These are phyloP conservation scores for Menura novaehollandiae DNA, from an alignment of 2,113 vertebrate species.

Conservation along the genomic window DNA sequence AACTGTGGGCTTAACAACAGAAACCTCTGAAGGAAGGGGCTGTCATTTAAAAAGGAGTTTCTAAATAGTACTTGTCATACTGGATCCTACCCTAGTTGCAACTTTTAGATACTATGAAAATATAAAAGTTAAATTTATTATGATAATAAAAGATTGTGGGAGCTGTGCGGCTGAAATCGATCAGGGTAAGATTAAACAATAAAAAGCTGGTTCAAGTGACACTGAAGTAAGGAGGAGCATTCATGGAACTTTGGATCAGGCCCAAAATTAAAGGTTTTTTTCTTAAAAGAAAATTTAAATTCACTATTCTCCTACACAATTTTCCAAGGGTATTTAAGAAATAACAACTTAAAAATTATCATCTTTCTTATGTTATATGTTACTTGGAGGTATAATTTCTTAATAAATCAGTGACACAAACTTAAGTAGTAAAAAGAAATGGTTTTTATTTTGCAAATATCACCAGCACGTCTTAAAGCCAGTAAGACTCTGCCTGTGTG, in stretches of 20 bases:
- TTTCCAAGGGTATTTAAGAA: neutral
- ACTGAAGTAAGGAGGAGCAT: neutral
- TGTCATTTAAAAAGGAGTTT: neutral
- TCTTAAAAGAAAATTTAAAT: neutral
- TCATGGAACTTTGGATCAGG: neutral
- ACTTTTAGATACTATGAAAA: neutral
- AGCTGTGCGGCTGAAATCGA: slow-evolving; percentile 24
- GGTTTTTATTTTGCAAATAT: slow-evolving; percentile 33
- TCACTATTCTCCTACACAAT: neutral
- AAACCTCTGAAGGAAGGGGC: neutral
- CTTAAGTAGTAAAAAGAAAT: neutral
- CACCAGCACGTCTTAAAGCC: neutral
- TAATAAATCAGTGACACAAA: slow-evolving; percentile 22
- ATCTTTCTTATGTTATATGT: neutral
- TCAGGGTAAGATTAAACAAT: slow-evolving; percentile 26
- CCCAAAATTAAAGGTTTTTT: neutral
- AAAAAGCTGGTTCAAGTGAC: neutral
- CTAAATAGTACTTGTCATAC: neutral
- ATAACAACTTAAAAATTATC: neutral
- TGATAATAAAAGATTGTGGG: slow-evolving; percentile 33
- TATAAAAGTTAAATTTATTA: slow-evolving; percentile 43
- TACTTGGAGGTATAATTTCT: neutral
- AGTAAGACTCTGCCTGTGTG: neutral
- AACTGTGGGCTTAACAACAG: neutral
- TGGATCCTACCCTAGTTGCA: neutral